Conservation (phyloP, 2,888 invertebrate species). For the Cinara cedri region DNA sequence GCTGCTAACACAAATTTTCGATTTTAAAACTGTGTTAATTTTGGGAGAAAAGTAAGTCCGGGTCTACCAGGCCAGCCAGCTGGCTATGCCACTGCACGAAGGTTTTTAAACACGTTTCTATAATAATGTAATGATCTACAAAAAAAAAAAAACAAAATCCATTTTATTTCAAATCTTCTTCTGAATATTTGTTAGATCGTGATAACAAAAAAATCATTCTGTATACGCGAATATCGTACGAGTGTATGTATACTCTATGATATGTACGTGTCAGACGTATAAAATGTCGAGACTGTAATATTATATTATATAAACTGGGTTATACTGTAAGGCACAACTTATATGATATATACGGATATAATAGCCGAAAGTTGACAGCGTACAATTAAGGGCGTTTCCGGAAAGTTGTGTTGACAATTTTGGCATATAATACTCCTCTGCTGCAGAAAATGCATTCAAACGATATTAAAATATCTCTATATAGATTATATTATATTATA, state of each 20-base stretch:
- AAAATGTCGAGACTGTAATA: background rate
- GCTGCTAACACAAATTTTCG: too few species aligned
- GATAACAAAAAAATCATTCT: background rate
- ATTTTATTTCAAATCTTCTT: too few species aligned
- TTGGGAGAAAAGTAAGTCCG: too few species aligned
- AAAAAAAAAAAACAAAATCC: too few species aligned
- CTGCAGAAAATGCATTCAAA: slow-evolving; percentile 15
- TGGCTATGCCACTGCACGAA: too few species aligned
- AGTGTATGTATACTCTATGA: background rate
- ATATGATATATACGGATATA: background rate
- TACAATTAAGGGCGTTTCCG: slow-evolving; percentile 4
- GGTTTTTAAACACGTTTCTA: too few species aligned
- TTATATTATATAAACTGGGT: background rate
- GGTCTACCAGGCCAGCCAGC: too few species aligned
- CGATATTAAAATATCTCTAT: slow-evolving; percentile 8
- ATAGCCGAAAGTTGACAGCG: slow-evolving; percentile 21
- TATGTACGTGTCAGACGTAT: background rate
- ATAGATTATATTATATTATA: background rate
- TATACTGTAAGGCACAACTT: background rate
- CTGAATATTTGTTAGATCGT: background rate
- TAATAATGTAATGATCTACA: too few species aligned
- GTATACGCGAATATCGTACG: too few species aligned
- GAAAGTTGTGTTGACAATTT: slow-evolving; percentile 34
- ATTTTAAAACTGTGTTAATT: too few species aligned
- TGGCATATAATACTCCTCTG: slow-evolving; percentile 2